phyloP scores from a whole-genome alignment of 2,888 invertebrate species.

The Rugalucina vietnamica region DNA sequence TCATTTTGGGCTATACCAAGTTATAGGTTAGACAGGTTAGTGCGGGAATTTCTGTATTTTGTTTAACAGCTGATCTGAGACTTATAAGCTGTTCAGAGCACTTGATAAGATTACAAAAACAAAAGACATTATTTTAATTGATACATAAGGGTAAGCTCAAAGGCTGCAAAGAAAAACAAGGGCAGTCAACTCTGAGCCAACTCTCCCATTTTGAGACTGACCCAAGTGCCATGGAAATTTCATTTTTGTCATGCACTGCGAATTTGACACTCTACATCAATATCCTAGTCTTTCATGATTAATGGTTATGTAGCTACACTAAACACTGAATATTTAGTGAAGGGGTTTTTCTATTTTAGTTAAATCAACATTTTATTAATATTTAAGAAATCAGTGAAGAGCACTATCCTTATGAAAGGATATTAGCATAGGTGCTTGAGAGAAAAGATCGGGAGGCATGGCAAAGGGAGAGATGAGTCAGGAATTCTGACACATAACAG shows the following conservation, averaged over 20 bases:
- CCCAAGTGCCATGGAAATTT: conserved; percentile 80
- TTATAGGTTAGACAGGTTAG: conserved; percentile 57
- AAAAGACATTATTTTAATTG: conserved; percentile 1
- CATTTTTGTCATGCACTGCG: conserved; percentile 81
- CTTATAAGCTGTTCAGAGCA: not conserved
- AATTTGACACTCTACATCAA: conserved; percentile 81
- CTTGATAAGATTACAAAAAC: not conserved
- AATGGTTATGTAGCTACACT: conserved; percentile 68
- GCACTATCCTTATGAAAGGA: conserved; percentile 19
- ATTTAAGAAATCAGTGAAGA: conserved; percentile 36
- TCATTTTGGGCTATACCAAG: conserved; percentile 78
- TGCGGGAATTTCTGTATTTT: conserved; percentile 38
- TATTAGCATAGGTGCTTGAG: not conserved
- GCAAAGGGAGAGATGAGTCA: not conserved
- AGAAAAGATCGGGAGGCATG: not conserved
- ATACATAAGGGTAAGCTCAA: not conserved
- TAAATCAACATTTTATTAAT: conserved; percentile 57
- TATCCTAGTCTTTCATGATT: conserved; percentile 79
- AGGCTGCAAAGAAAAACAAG: not conserved
- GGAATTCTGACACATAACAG: not conserved
- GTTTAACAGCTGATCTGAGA: not conserved
- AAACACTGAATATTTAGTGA: conserved; percentile 41
- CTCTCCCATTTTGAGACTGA: conserved; percentile 58
- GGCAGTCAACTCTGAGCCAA: not conserved
- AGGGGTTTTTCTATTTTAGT: conserved; percentile 45